Conservation (phyloP, 2,797 vertebrate species). For the Philypnodon macrostomus region DNA sequence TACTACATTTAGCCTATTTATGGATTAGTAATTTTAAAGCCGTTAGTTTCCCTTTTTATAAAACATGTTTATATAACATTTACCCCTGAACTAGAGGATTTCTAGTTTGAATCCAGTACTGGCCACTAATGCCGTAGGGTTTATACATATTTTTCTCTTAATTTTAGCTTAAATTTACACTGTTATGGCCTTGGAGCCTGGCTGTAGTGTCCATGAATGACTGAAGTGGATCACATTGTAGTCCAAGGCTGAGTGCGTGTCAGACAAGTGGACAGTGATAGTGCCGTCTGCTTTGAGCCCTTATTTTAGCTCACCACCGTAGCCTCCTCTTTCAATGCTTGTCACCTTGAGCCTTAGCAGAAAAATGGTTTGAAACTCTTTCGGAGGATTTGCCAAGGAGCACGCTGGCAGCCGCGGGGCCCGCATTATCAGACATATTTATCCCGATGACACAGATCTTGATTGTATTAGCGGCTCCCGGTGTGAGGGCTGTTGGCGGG, state of each 20-base stretch:
- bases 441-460: constrained; percentile 46
- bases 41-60: too few relatives aligned
- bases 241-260: constrained; percentile 16
- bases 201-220: too few relatives aligned
- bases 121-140: too few relatives aligned
- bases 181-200: too few relatives aligned
- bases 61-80: too few relatives aligned
- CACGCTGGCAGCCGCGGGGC: constrained; percentile 24
- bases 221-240: too few relatives aligned
- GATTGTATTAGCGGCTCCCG: constrained; percentile 45
- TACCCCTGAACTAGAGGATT: background rate
- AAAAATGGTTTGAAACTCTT: constrained; percentile 19
- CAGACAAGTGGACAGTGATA: constrained; percentile 35
- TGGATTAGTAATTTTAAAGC: too few relatives aligned
- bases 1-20: too few relatives aligned
- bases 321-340: constrained; percentile 23
- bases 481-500: constrained; percentile 52
- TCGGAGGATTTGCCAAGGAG: constrained; percentile 30
- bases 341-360: constrained; percentile 31
- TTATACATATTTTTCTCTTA: too few relatives aligned
- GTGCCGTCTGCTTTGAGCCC: constrained; percentile 1
- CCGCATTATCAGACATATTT: constrained; percentile 41
- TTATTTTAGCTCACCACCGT: constrained; percentile 8
- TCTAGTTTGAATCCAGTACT: too few relatives aligned
- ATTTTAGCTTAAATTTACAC: too few relatives aligned